Base-by-base conservation (phyloP, 2,797 vertebrate species). In the Eulemur mongoz region DNA sequence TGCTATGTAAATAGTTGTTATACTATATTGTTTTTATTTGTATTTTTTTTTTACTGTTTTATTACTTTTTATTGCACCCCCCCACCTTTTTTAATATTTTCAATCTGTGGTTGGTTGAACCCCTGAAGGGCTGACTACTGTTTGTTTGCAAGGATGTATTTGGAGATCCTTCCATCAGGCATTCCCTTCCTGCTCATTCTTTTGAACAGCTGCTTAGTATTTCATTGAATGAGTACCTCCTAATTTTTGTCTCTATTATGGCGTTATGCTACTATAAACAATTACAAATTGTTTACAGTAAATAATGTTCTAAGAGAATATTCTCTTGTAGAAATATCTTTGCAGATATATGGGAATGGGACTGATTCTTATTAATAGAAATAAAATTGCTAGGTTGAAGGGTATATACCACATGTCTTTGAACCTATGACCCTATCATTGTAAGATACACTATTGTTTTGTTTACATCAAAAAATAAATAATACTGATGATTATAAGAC, bases 401-500 rank as follows among this genome's bases (percentile, higher is more conserved):
- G 32, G 32, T 15, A 65, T 65, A n/a, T n/a, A 32, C 61, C 7
- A 32, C 32, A 65, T 65, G 17, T n/a, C 63, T 65, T 65, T n/a
- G 63, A 65, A 65, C 32, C 63, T 65, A n/a, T 43, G 48, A 70
- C 13, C 40, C 5, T 4, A 92, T 89, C 38, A 27, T 38, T 82
- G 1, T 85, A 84, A 78, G 50, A 70, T 52, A 45, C 17, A 78
- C 3, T 93, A 88, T n/a, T 84, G 32, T 70, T 91, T 35, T 88
- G 27, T 63, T 92, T 78, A 82, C 10, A 54, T 79, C 87, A 90
- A 89, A 91, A 57, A 89, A 92, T 81, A 81, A 72, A 92, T 20
- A 69, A 52, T 54, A 89, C n/a, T 63, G 65, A 61, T 48, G 27
- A 92, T 38, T 63, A 2, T 79, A 93, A 91, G 11, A 84, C 14